phyloP scores from a whole-genome alignment of 1,140 invertebrate species.

The Drosophila nigromelanica region DNA sequence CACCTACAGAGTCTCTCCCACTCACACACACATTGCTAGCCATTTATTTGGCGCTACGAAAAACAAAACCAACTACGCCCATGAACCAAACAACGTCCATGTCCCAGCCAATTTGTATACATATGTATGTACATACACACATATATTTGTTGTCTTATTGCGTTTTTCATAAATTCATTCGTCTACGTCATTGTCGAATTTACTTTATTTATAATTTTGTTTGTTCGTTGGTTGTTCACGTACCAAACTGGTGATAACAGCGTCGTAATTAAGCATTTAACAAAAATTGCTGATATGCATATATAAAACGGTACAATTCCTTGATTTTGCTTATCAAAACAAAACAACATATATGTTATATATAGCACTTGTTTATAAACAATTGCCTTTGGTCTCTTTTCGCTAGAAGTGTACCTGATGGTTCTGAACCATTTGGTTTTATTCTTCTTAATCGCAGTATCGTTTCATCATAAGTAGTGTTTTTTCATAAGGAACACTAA shows the following conservation, averaged over 20 bases:
- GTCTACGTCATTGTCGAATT: constrained; percentile 34
- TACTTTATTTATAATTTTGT: constrained; percentile 35
- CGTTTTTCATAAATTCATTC: constrained; percentile 73
- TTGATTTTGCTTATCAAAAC: constrained; percentile 47
- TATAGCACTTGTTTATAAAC: constrained; percentile 52
- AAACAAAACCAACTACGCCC: constrained; percentile 36
- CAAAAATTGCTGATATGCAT: constrained; percentile 15
- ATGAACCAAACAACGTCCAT: constrained; percentile 35
- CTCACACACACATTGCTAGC: not conserved
- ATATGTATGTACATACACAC: not conserved
- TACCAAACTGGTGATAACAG: constrained; percentile 51
- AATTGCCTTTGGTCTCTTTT: constrained; percentile 27
- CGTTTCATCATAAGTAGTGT: no score
- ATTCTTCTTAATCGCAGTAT: no score
- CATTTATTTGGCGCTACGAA: constrained; percentile 22
- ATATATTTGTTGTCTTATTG: constrained; percentile 50
- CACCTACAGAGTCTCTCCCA: constrained; percentile 20
- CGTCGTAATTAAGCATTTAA: constrained; percentile 27
- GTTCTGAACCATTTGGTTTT: no score
- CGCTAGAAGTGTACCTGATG: no score
- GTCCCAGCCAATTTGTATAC: constrained; percentile 18
- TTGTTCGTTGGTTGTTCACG: constrained; percentile 39
- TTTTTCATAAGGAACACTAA: no score
- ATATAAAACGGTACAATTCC: constrained; percentile 23
- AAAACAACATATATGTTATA: not conserved